Conservation (phyloP, 1,140 invertebrate species). For the Dendrolimus kikuchii region DNA sequence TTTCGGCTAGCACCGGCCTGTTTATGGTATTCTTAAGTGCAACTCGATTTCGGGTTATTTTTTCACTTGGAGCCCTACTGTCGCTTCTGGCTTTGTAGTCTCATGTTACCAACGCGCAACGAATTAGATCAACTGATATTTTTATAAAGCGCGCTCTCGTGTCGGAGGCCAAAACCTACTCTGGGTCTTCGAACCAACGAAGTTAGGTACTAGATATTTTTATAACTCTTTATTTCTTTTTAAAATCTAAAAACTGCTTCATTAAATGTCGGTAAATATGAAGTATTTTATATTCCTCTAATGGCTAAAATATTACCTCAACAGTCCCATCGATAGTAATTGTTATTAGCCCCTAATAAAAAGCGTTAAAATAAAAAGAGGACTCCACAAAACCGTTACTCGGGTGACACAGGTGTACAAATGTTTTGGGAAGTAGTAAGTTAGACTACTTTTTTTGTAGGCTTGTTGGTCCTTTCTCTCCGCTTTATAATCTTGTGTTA, state of each 20-base stretch:
- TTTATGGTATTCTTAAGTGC: slow-evolving; percentile 43
- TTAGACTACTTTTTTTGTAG: slow-evolving; percentile 3
- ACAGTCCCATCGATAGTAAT: slow-evolving; percentile 7
- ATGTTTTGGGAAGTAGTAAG: slow-evolving; percentile 8
- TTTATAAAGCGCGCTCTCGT: no score
- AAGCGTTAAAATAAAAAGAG: slow-evolving; percentile 19
- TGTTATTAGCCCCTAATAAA: slow-evolving; percentile 20
- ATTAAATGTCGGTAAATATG: no score
- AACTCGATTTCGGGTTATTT: slow-evolving; percentile 42
- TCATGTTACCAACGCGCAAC: slow-evolving; percentile 12
- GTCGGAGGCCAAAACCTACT: no score
- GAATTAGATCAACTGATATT: no score
- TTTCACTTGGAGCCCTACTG: slow-evolving; percentile 25
- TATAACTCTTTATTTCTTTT: no score
- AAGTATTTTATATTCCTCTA: no score
- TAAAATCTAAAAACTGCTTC: no score
- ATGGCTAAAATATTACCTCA: not conserved
- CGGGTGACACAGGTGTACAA: slow-evolving; percentile 14
- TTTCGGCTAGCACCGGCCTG: slow-evolving; percentile 50
- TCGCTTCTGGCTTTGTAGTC: slow-evolving; percentile 23
- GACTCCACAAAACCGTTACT: slow-evolving; percentile 19
- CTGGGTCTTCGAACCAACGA: no score
- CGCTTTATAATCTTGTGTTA: not conserved
- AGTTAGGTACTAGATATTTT: no score
- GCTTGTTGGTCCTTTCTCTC: slow-evolving; percentile 1